Conservation (phyloP, 2,797 vertebrate species). For the Coendou prehensilis region DNA sequence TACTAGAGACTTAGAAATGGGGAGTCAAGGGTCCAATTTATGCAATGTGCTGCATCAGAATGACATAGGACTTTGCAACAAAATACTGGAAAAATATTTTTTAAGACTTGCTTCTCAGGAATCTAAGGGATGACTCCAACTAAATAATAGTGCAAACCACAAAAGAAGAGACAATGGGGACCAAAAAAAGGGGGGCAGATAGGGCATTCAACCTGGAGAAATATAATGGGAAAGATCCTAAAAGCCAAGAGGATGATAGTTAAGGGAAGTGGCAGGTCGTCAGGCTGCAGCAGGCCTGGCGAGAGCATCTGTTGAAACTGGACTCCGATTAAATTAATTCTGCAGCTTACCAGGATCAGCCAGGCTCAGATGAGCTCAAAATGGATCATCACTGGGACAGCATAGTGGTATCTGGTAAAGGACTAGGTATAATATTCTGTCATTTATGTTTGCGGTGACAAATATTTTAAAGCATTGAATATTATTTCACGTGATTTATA, state of each 20-base stretch:
- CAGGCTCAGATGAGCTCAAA: not conserved
- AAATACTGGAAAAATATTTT: not conserved
- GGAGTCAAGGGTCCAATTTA: not conserved
- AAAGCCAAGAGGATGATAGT: not conserved
- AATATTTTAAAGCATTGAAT: conserved; percentile 3
- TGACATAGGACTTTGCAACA: not conserved
- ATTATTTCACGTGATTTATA: not conserved
- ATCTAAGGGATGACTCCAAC: not conserved
- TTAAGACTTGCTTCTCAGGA: conserved; percentile 17
- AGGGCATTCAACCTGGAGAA: not conserved
- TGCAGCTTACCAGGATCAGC: not conserved
- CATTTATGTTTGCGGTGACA: not conserved
- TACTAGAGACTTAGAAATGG: not conserved
- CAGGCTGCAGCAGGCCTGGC: not conserved
- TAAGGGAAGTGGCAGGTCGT: not conserved
- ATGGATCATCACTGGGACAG: not conserved
- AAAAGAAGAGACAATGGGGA: not conserved
- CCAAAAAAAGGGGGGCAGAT: not conserved
- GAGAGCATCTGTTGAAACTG: not conserved
- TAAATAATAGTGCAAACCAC: not conserved
- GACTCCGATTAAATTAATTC: not conserved
- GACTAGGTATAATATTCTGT: not conserved
- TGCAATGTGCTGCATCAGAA: not conserved
- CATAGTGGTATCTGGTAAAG: not conserved
- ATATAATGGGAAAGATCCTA: not conserved